Base-by-base conservation (phyloP, 1,140 invertebrate species). In the Heliconius himera region DNA sequence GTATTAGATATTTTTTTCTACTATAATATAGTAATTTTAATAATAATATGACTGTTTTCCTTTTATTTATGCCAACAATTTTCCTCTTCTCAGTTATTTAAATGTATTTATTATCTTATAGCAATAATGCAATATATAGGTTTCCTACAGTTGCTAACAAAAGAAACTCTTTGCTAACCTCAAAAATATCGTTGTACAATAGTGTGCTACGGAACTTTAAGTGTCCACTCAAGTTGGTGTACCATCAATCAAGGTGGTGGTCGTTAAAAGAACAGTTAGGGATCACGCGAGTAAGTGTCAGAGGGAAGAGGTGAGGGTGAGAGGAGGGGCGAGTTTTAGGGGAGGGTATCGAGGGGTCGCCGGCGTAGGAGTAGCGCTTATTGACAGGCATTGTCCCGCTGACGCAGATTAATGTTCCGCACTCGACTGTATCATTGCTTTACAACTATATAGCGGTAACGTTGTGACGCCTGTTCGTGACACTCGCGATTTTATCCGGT, bases 361-460 rank as follows among this genome's bases (percentile, higher is more conserved):
- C 46, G 75, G 66, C 46, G 75, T 49, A 51, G 78, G 75, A 74
- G 74, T 74, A 66, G 80, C 77, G 46, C 78, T 80, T 80, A 84
- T 80, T 82, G 83, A 80, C 83, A 82, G 76, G 78, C 81, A 82
- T 84, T 84, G 83, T 84, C 78, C 70, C 81, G 70, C 54, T 84
- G 83, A 84, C 78, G 74, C 78, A 79, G 81, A 84, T 84, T 84
- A 80, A 84, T 84, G 83, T 79, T 76, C 79, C 38, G 49, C 81
- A 71, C 73, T 82, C 81, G 76, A 77, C 72, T 80, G 81, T 74
- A 75, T 80, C 81, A 77, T 77, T 74, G 75, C 78, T 73, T 77
- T 71, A 77, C 76, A 75, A 79, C 78, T 75, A 79, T 79, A 79
- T 75, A 79, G 60, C 3, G 60, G 60, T 26, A n/a, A 4, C 9